Evolutionary conservation across 2,113 vertebrate species (phyloP), one percentile per base, ranked within the genome.

Genomic region (Symphodus melops): DNA sequence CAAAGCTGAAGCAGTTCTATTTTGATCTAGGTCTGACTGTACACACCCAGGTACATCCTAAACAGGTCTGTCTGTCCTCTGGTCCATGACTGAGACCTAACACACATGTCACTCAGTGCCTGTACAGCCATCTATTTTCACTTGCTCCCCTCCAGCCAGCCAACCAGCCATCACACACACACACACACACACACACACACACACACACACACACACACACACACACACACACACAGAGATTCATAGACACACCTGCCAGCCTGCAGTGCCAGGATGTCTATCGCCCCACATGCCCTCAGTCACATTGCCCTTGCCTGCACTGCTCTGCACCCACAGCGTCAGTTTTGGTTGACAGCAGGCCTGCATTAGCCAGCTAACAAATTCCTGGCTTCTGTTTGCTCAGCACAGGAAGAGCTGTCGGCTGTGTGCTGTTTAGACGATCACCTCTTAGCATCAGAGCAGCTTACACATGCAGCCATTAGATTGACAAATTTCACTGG

Each of bases 321-420:
- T 37, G 4, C 51, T 81, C 61, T 58, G 67, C 64, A 28, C 71
- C 68, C 74, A 54, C 79, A 42, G 75, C 72, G 89, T 82, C 81
- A 56, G 76, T 77, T 59, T 68, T 74, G 81, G 81, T 80, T 69
- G 79, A 67, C 87, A 79, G 70, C 82, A 63, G 76, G 69, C 53
- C 46, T 44, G n/a, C 23, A 70, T 81, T 61, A 79, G 71, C 83
- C 85, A 86, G 84, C 77, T 74, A 75, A 74, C 83, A 62, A 51
- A 68, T 81, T 85, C 59, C 83, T 85, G 81, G 82, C 79, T 54
- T 52, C 62, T 84, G 46, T 82, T 68, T 68, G 68, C 51, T 82
- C 73, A 75, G 70, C 54, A 9, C 48, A 44, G 60, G 48, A 65
- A 59, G 68, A 63, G 78, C 72, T 56, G 75, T 77, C 25, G 55